Evolutionary conservation across 53 echinoderm and acorn worm species (phyloP), one percentile per base, ranked within the genome.

Genomic region (Astropecten irregularis): DNA sequence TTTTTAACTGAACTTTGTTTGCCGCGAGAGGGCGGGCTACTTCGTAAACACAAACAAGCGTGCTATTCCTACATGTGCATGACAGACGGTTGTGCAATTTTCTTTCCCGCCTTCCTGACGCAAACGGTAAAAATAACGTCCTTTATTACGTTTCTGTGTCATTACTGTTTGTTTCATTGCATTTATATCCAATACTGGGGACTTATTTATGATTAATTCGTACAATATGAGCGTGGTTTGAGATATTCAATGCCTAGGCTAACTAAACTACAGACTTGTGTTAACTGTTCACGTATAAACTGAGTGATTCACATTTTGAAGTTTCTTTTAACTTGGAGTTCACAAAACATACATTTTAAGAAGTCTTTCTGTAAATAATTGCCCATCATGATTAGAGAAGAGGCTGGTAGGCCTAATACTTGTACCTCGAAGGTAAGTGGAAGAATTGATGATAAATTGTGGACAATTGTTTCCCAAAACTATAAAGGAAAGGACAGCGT

Each of bases 51-150:
- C 2, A 9, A 7, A 38, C 5, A 3, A 13, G 36, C 20, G 19
- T 3, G 1, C 35, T 37, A n/a, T 8, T 20, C 15, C 19, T 7
- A 35, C 35, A n/a, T 37, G 65, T 5, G 9, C 10, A 37, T 64
- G 65, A 47, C 29, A 27, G 47, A 10, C 16, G 6, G 68, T 68
- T 68, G 68, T 68, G 68, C 68, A 68, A 68, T 68, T 68, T 46
- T 42, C 28, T 9, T 67, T 20, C 8, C 8, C 47, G 14, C 8
- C 47, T 46, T 8, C n/a, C n/a, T n/a, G n/a, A n/a, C n/a, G n/a
- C n/a, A n/a, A n/a, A n/a, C n/a, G n/a, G n/a, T n/a, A 46, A 46
- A 46, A 46, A 9, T 8, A 46, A 46, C 14, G 8, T 46, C 47
- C 47, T 9, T 9, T 9, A 46, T 46, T 9, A 14, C 14, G 47